These are phyloP conservation scores for Chloebia gouldiae DNA, from an alignment of 2,113 vertebrate species.

Conservation along the genomic window DNA sequence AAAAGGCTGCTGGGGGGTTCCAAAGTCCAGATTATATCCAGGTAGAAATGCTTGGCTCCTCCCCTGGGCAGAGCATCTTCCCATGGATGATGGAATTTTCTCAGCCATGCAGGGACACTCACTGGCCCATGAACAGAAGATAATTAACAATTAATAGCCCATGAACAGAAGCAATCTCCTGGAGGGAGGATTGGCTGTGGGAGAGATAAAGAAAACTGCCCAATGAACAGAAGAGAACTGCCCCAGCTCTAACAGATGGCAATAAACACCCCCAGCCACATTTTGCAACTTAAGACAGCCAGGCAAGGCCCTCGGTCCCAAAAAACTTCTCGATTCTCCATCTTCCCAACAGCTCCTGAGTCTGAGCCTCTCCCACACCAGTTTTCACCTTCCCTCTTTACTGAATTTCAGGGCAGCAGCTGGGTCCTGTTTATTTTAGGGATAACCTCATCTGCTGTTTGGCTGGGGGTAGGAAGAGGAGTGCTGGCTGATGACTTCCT, in stretches of 20 bases:
- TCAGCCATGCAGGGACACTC: not conserved
- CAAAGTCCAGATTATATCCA: no score
- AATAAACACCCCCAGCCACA: not conserved
- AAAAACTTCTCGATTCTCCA: not conserved
- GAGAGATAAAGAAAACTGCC: not conserved
- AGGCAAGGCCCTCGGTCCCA: not conserved
- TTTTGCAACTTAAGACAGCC: not conserved
- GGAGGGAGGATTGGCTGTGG: not conserved
- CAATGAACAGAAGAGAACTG: not conserved
- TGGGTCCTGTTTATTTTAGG: constrained; percentile 51
- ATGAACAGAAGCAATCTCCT: not conserved
- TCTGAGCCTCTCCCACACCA: not conserved
- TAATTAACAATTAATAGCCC: no score
- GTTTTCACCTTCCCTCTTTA: not conserved
- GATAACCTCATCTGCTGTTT: constrained; percentile 52
- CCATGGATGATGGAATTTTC: not conserved
- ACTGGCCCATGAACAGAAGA: no score
- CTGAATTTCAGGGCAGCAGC: constrained; percentile 3
- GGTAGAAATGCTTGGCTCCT: no score
- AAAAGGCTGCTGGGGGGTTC: no score
- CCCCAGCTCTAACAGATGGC: not conserved
- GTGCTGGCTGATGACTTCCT: constrained; percentile 29
- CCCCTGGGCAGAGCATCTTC: not conserved
- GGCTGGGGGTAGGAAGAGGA: constrained; percentile 1
- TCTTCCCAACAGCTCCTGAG: not conserved